Conservation (phyloP, 2,113 vertebrate species). For the Indicator indicator region DNA sequence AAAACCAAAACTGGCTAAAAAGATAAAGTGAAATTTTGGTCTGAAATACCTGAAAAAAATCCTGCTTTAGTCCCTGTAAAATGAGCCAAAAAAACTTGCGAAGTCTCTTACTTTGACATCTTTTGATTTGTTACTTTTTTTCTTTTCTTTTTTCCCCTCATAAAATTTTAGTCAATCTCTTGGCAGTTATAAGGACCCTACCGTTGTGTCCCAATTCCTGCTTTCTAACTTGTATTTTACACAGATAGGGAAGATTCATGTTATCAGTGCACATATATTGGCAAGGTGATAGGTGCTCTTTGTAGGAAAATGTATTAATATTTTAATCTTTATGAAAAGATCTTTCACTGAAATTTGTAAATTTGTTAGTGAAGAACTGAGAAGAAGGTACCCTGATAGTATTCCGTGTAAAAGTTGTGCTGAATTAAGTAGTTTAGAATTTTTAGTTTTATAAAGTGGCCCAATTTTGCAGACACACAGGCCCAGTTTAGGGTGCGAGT, state of each 20-base stretch:
- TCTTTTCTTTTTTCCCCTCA: not conserved
- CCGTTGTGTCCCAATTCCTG: fast-evolving
- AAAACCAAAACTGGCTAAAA: not conserved
- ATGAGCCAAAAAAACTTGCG: not conserved
- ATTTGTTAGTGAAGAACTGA: not conserved
- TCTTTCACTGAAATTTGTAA: not conserved
- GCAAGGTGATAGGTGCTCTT: fast-evolving
- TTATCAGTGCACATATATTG: not conserved
- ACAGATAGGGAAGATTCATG: fast-evolving
- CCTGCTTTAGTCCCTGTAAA: not conserved
- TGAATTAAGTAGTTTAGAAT: not conserved
- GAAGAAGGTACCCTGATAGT: not conserved
- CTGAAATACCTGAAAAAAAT: not conserved
- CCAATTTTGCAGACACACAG: not conserved
- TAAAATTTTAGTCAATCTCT: not conserved
- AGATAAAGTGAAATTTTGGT: not conserved
- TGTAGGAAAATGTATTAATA: not conserved
- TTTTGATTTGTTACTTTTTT: not conserved
- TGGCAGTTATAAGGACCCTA: not conserved
- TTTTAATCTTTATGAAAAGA: not conserved
- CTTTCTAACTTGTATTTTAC: not conserved
- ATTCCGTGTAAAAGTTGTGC: not conserved
- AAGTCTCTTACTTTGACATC: not conserved
- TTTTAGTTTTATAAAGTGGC: not conserved
- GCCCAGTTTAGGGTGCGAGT: not conserved